These are phyloP conservation scores for Astropecten irregularis DNA, from an alignment of 53 echinoderm and acorn worm genomes.

Conservation along the genomic window DNA sequence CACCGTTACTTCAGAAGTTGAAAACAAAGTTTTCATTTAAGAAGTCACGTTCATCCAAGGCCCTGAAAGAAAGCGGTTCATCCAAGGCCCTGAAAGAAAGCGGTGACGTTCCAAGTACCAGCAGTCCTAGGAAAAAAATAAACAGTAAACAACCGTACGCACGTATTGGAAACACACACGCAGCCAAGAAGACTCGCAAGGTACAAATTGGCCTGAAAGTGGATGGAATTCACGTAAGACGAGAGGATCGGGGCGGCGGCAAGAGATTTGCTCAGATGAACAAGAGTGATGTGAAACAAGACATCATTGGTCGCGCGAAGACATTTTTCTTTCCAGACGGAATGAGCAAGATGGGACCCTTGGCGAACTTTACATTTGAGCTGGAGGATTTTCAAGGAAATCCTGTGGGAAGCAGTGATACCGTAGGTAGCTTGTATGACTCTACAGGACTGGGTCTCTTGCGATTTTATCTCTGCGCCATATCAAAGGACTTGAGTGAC, in stretches of 20 bases:
- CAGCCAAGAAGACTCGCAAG: conserved; percentile 32
- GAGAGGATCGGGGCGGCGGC: conserved; percentile 18
- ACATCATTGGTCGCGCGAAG: conserved; percentile 1
- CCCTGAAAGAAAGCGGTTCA: conserved; percentile 1
- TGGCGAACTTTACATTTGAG: conserved; percentile 8
- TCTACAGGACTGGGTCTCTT: conserved; percentile 29
- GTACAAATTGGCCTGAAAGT: conserved; percentile 29
- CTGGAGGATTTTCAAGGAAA: conserved; percentile 4
- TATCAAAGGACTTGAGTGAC: conserved; percentile 22
- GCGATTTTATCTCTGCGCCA: conserved; percentile 25
- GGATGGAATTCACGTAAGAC: conserved; percentile 21
- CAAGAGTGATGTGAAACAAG: conserved; percentile 12
- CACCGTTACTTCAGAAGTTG: conserved; percentile 17
- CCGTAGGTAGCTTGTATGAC: conserved; percentile 17
- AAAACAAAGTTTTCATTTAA: conserved; percentile 32
- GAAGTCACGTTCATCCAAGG: not conserved
- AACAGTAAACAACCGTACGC: conserved; percentile 9
- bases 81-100: too few species aligned
- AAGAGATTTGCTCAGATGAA: conserved; percentile 24
- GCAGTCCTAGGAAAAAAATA: not conserved
- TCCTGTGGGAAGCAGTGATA: not conserved
- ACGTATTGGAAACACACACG: conserved; percentile 26
- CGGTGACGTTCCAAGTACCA: not conserved
- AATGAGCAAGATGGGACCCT: conserved; percentile 2
- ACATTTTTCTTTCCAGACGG: conserved; percentile 20